Conservation (phyloP, 1,140 invertebrate species). For the Drosophila lacteicornis region DNA sequence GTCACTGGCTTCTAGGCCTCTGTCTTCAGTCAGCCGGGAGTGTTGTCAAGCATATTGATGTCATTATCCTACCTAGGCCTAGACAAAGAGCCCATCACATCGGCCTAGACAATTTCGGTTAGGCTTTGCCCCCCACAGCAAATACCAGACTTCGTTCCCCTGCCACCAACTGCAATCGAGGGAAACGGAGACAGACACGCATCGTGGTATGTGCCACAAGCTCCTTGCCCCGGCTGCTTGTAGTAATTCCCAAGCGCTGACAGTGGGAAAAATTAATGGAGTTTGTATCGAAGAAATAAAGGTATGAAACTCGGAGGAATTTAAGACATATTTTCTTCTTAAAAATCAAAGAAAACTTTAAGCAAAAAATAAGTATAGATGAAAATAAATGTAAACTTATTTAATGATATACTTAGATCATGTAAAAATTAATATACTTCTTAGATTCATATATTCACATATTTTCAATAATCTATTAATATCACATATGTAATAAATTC, state of each 20-base stretch:
- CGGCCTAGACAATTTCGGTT: conserved; percentile 60
- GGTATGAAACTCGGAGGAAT: background rate
- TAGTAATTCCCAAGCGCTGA: conserved; percentile 18
- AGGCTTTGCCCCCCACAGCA: conserved; percentile 37
- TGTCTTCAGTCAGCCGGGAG: conserved; percentile 9
- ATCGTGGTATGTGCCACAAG: conserved; percentile 74
- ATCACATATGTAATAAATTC: background rate
- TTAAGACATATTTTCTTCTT: background rate
- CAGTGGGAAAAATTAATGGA: conserved; percentile 15
- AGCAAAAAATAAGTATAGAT: too few species aligned
- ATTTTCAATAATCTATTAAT: background rate
- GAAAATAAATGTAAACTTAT: too few species aligned
- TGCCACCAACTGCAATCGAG: conserved; percentile 47
- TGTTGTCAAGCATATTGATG: conserved; percentile 53
- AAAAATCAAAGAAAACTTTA: background rate
- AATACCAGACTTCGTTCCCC: conserved; percentile 25
- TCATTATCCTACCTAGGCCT: conserved; percentile 64
- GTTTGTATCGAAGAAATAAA: background rate
- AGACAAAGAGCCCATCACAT: conserved; percentile 18
- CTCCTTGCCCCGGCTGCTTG: conserved; percentile 19
- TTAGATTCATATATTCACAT: too few species aligned
- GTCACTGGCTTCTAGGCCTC: conserved; percentile 21
- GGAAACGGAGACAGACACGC: conserved; percentile 60
- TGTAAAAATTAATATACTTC: too few species aligned
- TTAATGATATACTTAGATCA: too few species aligned